Percentiles rank a stretch among this genome's conserved stretches.
Evolutionary conservation across 2,113 vertebrate species (phyloP).

Genomic region (Actinemys pallida): DNA sequence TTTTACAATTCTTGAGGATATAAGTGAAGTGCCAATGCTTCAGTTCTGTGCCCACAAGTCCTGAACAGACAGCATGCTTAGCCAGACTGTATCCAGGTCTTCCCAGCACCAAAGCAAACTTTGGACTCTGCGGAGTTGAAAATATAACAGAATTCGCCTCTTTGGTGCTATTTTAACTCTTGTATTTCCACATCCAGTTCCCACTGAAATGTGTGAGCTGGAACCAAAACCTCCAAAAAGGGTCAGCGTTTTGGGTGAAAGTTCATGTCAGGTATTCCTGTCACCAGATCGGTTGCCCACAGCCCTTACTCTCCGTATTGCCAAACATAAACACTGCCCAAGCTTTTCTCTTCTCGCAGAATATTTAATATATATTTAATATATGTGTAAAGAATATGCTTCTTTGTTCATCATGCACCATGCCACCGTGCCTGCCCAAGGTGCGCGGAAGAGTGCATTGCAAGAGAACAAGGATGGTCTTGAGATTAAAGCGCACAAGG

Average conservation of each 20-base stretch:
- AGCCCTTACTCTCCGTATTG: background rate
- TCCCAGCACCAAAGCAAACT: background rate
- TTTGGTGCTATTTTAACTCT: background rate
- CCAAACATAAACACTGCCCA: background rate
- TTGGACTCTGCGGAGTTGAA: background rate
- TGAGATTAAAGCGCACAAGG: background rate
- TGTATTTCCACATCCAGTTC: background rate
- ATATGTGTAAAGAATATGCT: too few relatives aligned
- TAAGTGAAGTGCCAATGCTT: background rate
- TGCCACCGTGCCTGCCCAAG: background rate
- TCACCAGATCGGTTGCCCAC: background rate
- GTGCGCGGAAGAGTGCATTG: too few relatives aligned
- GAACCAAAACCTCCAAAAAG: background rate
- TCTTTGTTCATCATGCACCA: background rate
- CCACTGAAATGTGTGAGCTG: background rate
- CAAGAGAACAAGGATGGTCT: background rate
- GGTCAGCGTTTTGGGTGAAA: background rate
- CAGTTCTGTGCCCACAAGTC: background rate
- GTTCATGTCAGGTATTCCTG: background rate
- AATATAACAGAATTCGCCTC: background rate
- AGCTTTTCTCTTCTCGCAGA: background rate
- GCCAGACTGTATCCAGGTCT: background rate
- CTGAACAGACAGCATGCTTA: rapidly evolving
- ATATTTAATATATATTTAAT: background rate
- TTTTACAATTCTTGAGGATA: background rate